A percentile compares a stretch with the other conserved stretches of the same genome.
Conservation (phyloP, 2,888 invertebrate genomes). For the Microplitis deprimator region DNA sequence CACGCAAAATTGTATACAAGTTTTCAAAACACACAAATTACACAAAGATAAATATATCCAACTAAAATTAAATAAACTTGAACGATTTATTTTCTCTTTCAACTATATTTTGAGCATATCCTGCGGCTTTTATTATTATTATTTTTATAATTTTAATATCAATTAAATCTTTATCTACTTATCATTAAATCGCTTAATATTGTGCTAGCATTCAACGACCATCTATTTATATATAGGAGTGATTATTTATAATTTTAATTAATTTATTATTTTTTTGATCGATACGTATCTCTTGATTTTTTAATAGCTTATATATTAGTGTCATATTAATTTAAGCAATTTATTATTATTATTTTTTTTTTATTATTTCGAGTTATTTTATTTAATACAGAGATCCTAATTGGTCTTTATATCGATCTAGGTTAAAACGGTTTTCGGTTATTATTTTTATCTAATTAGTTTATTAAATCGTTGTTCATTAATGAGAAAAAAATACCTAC, state of each 20-base stretch:
- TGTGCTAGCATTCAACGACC: background rate
- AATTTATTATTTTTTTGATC: slow-evolving; percentile 25
- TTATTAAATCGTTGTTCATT: slow-evolving; percentile 21
- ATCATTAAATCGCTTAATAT: slow-evolving; percentile 12
- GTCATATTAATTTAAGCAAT: slow-evolving; percentile 8
- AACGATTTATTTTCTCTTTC: slow-evolving; percentile 37
- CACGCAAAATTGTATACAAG: background rate
- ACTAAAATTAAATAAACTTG: slow-evolving; percentile 13
- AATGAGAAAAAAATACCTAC: slow-evolving; percentile 3
- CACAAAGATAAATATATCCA: slow-evolving; percentile 25
- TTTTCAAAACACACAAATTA: slow-evolving; percentile 11
- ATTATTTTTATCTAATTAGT: slow-evolving; percentile 3
- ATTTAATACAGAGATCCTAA: background rate
- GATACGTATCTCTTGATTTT: background rate
- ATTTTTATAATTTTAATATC: slow-evolving; percentile 35
- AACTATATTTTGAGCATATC: slow-evolving; percentile 65
- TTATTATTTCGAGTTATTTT: slow-evolving; percentile 22
- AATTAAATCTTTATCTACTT: slow-evolving; percentile 28
- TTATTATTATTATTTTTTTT: background rate
- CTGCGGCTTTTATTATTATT: slow-evolving; percentile 59
- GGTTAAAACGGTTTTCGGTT: background rate
- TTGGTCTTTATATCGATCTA: slow-evolving; percentile 12
- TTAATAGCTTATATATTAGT: background rate
- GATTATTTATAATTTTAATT: slow-evolving; percentile 15
- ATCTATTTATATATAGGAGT: slow-evolving; percentile 35